Evolutionary conservation across 2,797 vertebrate species (phyloP), one percentile per base, ranked within the genome.

Genomic region (Tolypeutes matacus): DNA sequence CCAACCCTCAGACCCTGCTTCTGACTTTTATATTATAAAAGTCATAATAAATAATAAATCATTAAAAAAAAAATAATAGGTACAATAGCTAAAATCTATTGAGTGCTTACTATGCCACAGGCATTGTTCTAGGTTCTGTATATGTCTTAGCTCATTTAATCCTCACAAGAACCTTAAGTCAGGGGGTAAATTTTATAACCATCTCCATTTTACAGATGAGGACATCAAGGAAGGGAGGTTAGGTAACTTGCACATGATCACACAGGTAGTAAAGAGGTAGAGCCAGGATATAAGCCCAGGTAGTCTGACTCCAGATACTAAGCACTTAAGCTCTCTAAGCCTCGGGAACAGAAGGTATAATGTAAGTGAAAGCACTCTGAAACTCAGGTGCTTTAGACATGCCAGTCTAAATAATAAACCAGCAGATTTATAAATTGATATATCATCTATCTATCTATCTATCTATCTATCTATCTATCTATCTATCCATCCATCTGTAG

Each of bases 321-420:
- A 86, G 29, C 39, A 73, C 58, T 23, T 65, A 86, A 87, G 18
- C 31, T 82, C n/a, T 73, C 46, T 58, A 95, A 78, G 80, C n/a
- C 64, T 51, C 75, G 86, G 65, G 5, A 82, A 77, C 46, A 46
- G 46, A 46, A 46, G 46, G 46, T 46, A 46, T 46, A 46, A 46
- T 46, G 46, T 8, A 46, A 65, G 11, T 82, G n/a, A 86, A 82
- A 73, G 23, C 27, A 78, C 87, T 70, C 51, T 87, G 76, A 94
- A 94, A 82, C 11, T 64, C 49, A 51, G 58, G 31, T 39, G 51
- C 46, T 29, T 72, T 81, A 92, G 34, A 77, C 29, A 29, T 67
- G 12, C 56, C 49, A 25, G 36, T 82, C 77, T 86, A 86, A 87
- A 81, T 31, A 86, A 64, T 13, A 70, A 93, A 70, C 27, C 25